Conservation (phyloP, 2,888 invertebrate species). For the Patella caerulea region DNA sequence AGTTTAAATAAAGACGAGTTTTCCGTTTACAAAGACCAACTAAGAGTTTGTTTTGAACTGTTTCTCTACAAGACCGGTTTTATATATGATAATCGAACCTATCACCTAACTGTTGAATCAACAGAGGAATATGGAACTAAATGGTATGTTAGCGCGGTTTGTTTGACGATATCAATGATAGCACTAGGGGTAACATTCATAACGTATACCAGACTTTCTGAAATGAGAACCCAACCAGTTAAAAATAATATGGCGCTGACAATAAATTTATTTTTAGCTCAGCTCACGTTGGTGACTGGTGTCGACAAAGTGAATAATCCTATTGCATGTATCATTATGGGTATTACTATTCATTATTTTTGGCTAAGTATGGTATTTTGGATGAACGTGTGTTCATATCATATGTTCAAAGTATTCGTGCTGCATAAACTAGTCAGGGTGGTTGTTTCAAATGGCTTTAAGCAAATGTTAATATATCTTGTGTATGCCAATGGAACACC, state of each 20-base stretch:
- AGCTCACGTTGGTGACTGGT: constrained; percentile 38
- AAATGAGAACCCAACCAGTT: constrained; percentile 38
- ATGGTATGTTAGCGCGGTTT: neutral
- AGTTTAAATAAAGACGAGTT: neutral
- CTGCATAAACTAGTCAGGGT: constrained; percentile 17
- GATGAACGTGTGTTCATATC: constrained; percentile 43
- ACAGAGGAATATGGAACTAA: neutral
- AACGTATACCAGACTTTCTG: constrained; percentile 32
- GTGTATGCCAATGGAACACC: constrained; percentile 20
- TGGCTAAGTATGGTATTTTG: constrained; percentile 45
- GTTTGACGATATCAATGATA: constrained; percentile 30
- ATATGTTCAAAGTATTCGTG: constrained; percentile 34
- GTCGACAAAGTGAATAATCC: constrained; percentile 16
- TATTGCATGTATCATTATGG: constrained; percentile 33
- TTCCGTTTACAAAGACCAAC: constrained; percentile 3
- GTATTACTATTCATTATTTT: constrained; percentile 40
- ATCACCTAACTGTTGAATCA: neutral
- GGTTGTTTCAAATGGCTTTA: constrained; percentile 10
- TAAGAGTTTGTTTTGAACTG: neutral
- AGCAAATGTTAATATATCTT: constrained; percentile 25
- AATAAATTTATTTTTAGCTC: constrained; percentile 35
- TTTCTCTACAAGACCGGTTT: neutral
- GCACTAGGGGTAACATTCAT: constrained; percentile 39
- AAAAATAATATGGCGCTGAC: constrained; percentile 42
- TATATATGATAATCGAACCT: neutral